phyloP scores from a whole-genome alignment of 2,113 vertebrate genomes.

The Hiodon alosoides region DNA sequence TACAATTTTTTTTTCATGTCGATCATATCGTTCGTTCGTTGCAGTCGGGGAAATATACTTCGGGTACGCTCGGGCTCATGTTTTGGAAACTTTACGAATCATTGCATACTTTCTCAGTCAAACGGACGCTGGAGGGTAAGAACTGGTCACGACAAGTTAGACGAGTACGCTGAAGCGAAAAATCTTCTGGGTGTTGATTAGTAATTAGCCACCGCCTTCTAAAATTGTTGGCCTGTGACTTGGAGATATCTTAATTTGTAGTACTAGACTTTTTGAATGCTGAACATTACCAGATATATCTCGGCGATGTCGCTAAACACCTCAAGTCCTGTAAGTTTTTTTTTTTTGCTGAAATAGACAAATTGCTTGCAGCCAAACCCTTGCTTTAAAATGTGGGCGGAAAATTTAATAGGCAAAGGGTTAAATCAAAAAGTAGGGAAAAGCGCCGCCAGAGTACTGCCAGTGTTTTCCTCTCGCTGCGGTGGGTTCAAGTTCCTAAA shows the following conservation, averaged over 20 bases:
- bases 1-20: too few species aligned
- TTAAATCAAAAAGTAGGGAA: slow-evolving; percentile 2
- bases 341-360: not conserved
- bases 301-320: not conserved
- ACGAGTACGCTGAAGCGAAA: not conserved
- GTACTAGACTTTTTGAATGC: too few species aligned
- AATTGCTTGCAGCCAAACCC: not conserved
- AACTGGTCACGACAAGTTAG: not conserved
- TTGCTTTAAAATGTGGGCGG: too few species aligned
- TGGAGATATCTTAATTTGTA: too few species aligned
- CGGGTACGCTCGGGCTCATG: not conserved
- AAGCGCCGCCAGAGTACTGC: not conserved
- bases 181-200: too few species aligned
- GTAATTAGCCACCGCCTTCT: too few species aligned
- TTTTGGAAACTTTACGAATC: slow-evolving; percentile 12
- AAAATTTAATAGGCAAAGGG: not conserved
- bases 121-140: not conserved
- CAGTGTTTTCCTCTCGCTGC: not conserved
- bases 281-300: too few species aligned
- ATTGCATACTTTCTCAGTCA: not conserved
- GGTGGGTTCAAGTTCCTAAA: not conserved
- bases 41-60: not conserved
- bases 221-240: too few species aligned
- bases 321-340: too few species aligned
- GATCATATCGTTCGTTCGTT: not conserved